Evolutionary conservation across 2,888 invertebrate genomes (phyloP).

Genomic region (Noctua comes): DNA sequence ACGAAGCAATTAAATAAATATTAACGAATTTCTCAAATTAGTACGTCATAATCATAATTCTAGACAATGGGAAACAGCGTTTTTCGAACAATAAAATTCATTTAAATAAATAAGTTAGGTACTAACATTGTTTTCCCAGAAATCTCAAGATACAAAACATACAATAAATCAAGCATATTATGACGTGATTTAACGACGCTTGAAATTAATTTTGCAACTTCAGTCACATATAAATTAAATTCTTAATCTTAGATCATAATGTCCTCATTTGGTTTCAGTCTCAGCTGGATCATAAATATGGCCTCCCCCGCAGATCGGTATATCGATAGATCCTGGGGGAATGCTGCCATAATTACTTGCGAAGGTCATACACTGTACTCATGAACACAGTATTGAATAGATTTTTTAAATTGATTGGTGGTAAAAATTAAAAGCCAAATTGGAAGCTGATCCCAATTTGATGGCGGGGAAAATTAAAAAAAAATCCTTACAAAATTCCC

Average conservation of each 20-base stretch:
- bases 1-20: constrained; percentile 39
- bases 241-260: constrained; percentile 19
- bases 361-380: neutral
- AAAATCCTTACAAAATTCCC: too few species aligned
- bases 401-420: neutral
- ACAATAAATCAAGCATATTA: constrained; percentile 14
- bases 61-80: constrained; percentile 23
- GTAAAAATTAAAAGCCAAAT: neutral
- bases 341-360: constrained; percentile 37
- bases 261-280: neutral
- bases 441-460: too few species aligned
- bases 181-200: constrained; percentile 1
- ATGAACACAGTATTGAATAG: neutral
- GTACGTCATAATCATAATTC: constrained; percentile 26
- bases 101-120: constrained; percentile 27
- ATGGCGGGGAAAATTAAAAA: neutral
- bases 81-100: constrained; percentile 39
- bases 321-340: constrained; percentile 49
- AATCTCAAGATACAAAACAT: constrained; percentile 10
- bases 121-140: constrained; percentile 39
- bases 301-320: constrained; percentile 44
- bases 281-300: constrained; percentile 6
- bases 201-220: constrained; percentile 1
- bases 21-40: constrained; percentile 31
- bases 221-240: constrained; percentile 14